These are phyloP conservation scores for Caenorhabditis sp. DNA, from an alignment of 2,888 invertebrate species.

Conservation along the genomic window DNA sequence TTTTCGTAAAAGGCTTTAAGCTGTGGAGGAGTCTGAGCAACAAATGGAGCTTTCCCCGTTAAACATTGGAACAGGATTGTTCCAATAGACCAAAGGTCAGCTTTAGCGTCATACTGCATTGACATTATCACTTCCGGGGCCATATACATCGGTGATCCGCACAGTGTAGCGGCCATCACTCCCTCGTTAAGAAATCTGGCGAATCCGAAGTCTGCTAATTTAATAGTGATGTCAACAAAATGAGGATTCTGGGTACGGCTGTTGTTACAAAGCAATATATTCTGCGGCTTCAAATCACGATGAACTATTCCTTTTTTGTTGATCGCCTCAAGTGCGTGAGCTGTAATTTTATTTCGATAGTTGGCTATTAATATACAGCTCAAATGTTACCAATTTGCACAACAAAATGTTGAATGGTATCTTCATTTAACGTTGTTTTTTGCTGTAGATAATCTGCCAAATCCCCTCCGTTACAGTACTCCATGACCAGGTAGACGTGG, in stretches of 20 bases:
- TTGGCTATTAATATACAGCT: not conserved
- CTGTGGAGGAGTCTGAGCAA: constrained; percentile 96
- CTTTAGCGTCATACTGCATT: constrained; percentile 97
- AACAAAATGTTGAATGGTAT: constrained; percentile 95
- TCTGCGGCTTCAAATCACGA: constrained; percentile 98
- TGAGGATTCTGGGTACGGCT: constrained; percentile 86
- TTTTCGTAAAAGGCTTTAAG: constrained; percentile 97
- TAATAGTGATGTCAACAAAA: constrained; percentile 92
- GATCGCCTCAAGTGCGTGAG: constrained; percentile 97
- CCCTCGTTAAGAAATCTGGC: constrained; percentile 98
- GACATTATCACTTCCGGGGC: constrained; percentile 94
- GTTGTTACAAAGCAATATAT: constrained; percentile 91
- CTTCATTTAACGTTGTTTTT: constrained; percentile 96
- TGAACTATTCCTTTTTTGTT: constrained; percentile 98
- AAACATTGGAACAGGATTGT: constrained; percentile 99
- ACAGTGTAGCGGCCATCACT: constrained; percentile 99
- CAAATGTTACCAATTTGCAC: constrained; percentile 94
- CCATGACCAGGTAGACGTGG: constrained; percentile 98
- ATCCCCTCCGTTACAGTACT: constrained; percentile 98
- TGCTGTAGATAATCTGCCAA: constrained; percentile 96
- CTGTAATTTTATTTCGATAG: constrained; percentile 84
- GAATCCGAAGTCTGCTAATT: constrained; percentile 99
- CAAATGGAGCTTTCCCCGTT: constrained; percentile 97
- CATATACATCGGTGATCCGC: constrained; percentile 99
- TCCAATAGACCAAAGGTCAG: constrained; percentile 98